Base-by-base conservation (phyloP, 2,797 vertebrate genomes). In the Anisognathus igniventris region DNA sequence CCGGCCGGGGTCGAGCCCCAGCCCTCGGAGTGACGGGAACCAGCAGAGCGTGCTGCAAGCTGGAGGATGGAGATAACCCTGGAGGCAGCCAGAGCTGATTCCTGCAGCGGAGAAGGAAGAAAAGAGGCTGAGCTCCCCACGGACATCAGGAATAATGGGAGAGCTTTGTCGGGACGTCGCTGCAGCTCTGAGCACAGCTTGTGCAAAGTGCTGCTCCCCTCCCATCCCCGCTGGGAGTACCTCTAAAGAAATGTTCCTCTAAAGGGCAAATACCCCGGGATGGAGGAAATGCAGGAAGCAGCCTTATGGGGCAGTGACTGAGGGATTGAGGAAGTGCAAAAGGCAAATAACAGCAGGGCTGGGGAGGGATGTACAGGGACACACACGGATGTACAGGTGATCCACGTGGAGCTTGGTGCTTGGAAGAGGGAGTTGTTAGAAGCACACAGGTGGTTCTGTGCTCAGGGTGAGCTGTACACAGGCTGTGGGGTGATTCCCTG, bases 21-120 rank as follows among this genome's bases (percentile, higher is more conserved):
- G 78, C 82, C 50, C 35, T 37, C 14, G 0, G n/a, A 70, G 64
- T 67, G 68, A 70, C 1, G 14, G 45, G 85, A 92, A 14, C 6
- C 44, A 92, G 33, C 90, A 44, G 75, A 95, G 85, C 37, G 5
- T 86, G 91, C 86, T 57, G 82, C 93, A 82, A 93, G 93, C 93
- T 96, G 95, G 82, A 89, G 88, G 78, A 87, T 76, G 92, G 92
- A 93, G 92, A 95, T 95, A 94, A 93, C 85, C 74, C 82, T 14
- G 78, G 60, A 56, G 62, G 88, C 90, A 72, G 47, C 42, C 48
- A 37, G 90, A 88, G 57, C 40, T 47, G 48, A 78, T 30, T 88
- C 56, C 68, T 82, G 78, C 64, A 9, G 78, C 1, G 0, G 40
- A 54, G 81, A 70, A 25, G 58, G 71, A 82, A 92, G 79, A 87